Percentiles rank a stretch among this genome's conserved stretches.
Evolutionary conservation across 2,888 invertebrate species (phyloP).

Genomic region (Drosophila diplacantha): DNA sequence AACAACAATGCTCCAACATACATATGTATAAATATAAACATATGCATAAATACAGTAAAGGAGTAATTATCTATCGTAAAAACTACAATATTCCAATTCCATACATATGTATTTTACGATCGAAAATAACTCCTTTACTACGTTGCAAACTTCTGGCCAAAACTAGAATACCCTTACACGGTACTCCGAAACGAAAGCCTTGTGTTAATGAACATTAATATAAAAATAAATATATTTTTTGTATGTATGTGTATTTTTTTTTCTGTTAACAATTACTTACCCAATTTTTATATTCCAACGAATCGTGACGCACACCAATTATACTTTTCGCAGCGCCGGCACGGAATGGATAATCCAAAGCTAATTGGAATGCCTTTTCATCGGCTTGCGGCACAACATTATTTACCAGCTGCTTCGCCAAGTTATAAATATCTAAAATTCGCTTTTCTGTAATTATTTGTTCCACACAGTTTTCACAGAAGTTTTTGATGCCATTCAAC

Average conservation of each 20-base stretch:
- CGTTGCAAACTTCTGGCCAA: neutral
- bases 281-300: conserved; percentile 79
- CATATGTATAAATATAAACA: too few species aligned
- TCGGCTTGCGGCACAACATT: conserved; percentile 77
- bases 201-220: too few species aligned
- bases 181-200: too few species aligned
- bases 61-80: too few species aligned
- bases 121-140: too few species aligned
- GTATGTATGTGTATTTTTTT: neutral
- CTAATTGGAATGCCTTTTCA: conserved; percentile 82
- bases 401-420: conserved; percentile 56
- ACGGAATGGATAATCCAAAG: conserved; percentile 85
- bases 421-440: conserved; percentile 65
- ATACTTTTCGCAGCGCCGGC: conserved; percentile 86
- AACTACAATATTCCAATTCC: too few species aligned
- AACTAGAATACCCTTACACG: neutral
- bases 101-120: too few species aligned
- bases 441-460: conserved; percentile 62
- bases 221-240: neutral
- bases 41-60: too few species aligned
- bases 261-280: conserved; percentile 47
- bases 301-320: conserved; percentile 82
- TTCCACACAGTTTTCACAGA: conserved; percentile 59
- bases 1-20: too few species aligned
- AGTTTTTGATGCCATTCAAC: conserved; percentile 73